Percentiles rank a stretch among this genome's conserved stretches.
Evolutionary conservation across 35 echinoderm and acorn worm species (phyloP).

Genomic region (Chiridota heheva): DNA sequence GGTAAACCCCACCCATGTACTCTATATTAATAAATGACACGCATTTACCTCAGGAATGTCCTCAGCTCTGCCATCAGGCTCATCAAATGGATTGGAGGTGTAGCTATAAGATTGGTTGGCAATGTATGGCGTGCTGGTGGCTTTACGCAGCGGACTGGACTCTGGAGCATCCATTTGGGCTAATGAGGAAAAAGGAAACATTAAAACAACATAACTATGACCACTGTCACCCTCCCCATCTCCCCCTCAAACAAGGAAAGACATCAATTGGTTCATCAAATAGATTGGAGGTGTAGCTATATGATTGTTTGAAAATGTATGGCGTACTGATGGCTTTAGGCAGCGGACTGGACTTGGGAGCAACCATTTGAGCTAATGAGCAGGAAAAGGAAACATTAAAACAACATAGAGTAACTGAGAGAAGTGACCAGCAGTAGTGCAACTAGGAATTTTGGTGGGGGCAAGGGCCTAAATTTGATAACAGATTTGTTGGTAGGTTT

Average conservation of each 20-base stretch:
- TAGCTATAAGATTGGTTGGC: slow-evolving; percentile 2
- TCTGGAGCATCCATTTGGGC: background rate
- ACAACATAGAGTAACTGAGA: too few species aligned
- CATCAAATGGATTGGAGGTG: slow-evolving; percentile 27
- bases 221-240: too few species aligned
- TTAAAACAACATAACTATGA: background rate
- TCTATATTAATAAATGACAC: too few species aligned
- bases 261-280: slow-evolving; percentile 1
- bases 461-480: too few species aligned
- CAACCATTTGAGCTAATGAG: background rate
- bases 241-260: too few species aligned
- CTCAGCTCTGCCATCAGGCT: background rate
- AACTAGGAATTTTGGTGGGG: too few species aligned
- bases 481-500: too few species aligned
- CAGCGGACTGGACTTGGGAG: slow-evolving; percentile 13
- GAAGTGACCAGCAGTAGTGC: too few species aligned
- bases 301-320: slow-evolving; percentile 7
- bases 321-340: slow-evolving; percentile 28
- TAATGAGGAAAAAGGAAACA: background rate
- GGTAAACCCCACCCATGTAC: too few species aligned
- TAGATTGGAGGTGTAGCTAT: slow-evolving; percentile 20
- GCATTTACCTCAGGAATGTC: too few species aligned
- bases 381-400: background rate
- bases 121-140: slow-evolving; percentile 37
- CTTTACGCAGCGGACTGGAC: slow-evolving; percentile 16